Conservation (phyloP, 2,888 invertebrate species). For the Pterobdella sp. region DNA sequence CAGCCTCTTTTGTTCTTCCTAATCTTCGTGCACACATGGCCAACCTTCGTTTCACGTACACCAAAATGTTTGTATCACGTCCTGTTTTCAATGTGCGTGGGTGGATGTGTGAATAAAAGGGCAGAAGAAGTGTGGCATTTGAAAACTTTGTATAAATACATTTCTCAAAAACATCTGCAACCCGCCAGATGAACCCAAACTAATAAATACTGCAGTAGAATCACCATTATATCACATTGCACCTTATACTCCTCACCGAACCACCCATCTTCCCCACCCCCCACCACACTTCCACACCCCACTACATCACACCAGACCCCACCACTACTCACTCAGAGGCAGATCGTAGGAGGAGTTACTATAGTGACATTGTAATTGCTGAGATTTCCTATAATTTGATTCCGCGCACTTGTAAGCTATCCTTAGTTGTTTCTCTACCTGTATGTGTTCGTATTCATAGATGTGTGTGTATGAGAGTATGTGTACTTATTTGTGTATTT, state of each 20-base stretch:
- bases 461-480: constrained; percentile 37
- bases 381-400: constrained; percentile 69
- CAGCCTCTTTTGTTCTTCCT: constrained; percentile 85
- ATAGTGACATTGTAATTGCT: constrained; percentile 66
- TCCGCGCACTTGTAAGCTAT: constrained; percentile 78
- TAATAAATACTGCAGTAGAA: too few species aligned
- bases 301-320: too few species aligned
- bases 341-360: constrained; percentile 63
- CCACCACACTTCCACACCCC: too few species aligned
- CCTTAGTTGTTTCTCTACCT: constrained; percentile 70
- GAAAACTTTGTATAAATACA: too few species aligned
- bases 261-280: too few species aligned
- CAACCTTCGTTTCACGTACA: constrained; percentile 82
- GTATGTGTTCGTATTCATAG: constrained; percentile 63
- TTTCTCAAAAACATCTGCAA: too few species aligned
- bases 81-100: constrained; percentile 51
- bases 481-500: neutral
- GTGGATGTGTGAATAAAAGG: constrained; percentile 5
- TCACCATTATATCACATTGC: too few species aligned
- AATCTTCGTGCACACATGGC: constrained; percentile 96
- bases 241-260: too few species aligned
- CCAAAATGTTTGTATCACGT: constrained; percentile 82
- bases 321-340: constrained; percentile 60
- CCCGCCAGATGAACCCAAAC: too few species aligned
- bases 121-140: too few species aligned